phyloP scores from a whole-genome alignment of 2,797 vertebrate genomes.

The Lagorchestes hirsutus region DNA sequence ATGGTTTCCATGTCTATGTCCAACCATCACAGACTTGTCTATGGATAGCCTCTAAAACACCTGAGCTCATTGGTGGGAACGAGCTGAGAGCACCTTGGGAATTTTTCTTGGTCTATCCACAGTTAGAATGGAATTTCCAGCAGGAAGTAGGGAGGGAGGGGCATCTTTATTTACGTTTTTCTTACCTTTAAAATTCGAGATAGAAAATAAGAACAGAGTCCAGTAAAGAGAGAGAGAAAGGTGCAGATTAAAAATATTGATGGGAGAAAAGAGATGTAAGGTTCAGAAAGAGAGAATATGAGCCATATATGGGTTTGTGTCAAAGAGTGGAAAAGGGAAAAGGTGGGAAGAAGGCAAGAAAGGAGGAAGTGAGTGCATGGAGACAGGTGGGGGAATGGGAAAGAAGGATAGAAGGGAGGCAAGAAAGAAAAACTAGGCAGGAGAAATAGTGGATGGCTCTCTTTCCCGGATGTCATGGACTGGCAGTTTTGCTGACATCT shows the following conservation, averaged over 20 bases:
- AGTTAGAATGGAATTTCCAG: constrained; percentile 21
- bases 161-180: constrained; percentile 24
- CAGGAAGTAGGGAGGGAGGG: background rate
- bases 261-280: background rate
- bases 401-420: background rate
- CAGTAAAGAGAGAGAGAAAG: constrained; percentile 23
- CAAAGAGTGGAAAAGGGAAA: background rate
- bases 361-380: background rate
- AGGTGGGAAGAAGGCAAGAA: background rate
- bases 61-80: background rate
- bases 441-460: background rate
- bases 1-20: background rate
- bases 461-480: background rate
- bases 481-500: background rate
- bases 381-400: fast-evolving
- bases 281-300: background rate
- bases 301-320: background rate
- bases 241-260: background rate
- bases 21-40: background rate
- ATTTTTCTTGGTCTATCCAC: constrained; percentile 30
- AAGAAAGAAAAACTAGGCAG: background rate
- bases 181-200: constrained; percentile 47
- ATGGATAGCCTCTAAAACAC: background rate
- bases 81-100: background rate
- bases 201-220: constrained; percentile 55